These are phyloP conservation scores for Eurypyga helias DNA, from an alignment of 2,113 vertebrate genomes.

Conservation along the genomic window DNA sequence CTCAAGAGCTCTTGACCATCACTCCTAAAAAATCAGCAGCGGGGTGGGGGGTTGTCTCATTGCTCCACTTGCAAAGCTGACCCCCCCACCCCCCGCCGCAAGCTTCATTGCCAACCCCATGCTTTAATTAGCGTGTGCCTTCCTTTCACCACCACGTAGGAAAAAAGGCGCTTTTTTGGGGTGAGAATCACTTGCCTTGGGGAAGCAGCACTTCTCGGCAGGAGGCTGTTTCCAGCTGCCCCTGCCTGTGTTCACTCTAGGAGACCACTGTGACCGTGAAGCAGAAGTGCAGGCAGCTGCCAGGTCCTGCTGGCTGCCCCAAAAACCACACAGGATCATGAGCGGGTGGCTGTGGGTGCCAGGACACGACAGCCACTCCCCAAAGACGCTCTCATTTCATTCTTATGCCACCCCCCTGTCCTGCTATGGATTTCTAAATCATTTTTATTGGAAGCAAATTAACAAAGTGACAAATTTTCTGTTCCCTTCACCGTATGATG, in stretches of 20 bases:
- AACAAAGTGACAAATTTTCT: slow-evolving; percentile 23
- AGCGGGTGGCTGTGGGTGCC: background rate
- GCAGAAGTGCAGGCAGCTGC: background rate
- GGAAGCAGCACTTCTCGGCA: background rate
- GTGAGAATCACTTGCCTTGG: background rate
- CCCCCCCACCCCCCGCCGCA: no score
- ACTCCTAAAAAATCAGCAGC: background rate
- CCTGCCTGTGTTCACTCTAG: background rate
- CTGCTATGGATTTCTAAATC: background rate
- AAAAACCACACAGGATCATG: background rate
- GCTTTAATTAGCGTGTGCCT: background rate
- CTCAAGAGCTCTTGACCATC: background rate
- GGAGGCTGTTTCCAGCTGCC: background rate
- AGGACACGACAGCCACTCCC: rapidly evolving
- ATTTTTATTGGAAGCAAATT: background rate
- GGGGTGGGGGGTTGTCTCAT: rapidly evolving
- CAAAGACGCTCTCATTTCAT: background rate
- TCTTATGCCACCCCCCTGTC: background rate
- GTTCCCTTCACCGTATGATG: background rate
- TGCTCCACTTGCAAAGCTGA: background rate
- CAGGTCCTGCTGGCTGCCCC: background rate
- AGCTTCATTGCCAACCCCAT: rapidly evolving
- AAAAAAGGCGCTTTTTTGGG: background rate
- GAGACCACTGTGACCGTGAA: background rate
- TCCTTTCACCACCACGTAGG: background rate